A percentile compares a stretch with the other conserved stretches of the same genome.
phyloP scores from a whole-genome alignment of 1,140 invertebrate genomes.

The Brachionus plicatilis region DNA sequence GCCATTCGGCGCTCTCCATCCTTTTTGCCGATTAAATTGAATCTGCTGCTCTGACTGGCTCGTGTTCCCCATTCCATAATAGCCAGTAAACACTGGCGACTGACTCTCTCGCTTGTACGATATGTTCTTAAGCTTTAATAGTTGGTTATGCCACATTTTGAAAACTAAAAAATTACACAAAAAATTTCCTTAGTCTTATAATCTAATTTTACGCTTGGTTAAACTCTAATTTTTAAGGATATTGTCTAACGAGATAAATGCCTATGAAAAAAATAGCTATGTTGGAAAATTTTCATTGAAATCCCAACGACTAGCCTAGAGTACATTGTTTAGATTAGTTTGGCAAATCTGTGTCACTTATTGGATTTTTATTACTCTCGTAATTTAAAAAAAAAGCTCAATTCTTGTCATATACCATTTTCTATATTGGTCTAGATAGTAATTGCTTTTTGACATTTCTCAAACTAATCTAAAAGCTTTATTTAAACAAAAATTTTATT shows the following conservation, averaged over 20 bases:
- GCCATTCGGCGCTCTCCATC: not conserved
- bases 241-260: not conserved
- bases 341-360: not conserved
- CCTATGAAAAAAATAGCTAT: not conserved
- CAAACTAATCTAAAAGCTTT: not conserved
- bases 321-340: not conserved
- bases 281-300: not conserved
- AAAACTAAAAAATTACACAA: not conserved
- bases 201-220: constrained; percentile 16
- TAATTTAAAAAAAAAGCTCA: not conserved
- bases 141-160: constrained; percentile 19
- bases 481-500: not conserved
- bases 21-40: not conserved
- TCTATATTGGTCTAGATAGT: not conserved
- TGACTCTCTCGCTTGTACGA: not conserved
- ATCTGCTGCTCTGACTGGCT: not conserved
- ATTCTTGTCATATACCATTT: not conserved
- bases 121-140: not conserved
- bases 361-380: not conserved
- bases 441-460: not conserved
- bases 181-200: not conserved
- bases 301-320: not conserved
- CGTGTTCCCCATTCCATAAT: not conserved
- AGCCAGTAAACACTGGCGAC: not conserved
- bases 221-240: not conserved